These are phyloP conservation scores for Ornithorhynchus anatinus DNA, from an alignment of 2,113 vertebrate species.

Conservation along the genomic window DNA sequence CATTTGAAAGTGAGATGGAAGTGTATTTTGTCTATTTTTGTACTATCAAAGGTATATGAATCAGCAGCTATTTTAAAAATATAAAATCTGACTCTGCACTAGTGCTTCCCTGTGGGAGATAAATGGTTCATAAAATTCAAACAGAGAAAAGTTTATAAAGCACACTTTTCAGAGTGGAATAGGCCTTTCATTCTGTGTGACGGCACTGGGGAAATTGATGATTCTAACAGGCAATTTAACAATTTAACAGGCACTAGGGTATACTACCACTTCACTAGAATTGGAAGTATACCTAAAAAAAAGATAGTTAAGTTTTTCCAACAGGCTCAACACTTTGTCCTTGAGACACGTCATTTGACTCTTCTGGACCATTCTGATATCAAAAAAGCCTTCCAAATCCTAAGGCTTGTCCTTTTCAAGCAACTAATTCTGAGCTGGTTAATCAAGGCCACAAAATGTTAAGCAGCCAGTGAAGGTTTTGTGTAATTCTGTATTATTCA, in stretches of 20 bases:
- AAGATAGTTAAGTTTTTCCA: neutral
- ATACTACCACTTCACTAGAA: neutral
- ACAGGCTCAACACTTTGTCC: neutral
- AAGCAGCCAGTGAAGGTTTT: neutral
- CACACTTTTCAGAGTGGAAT: neutral
- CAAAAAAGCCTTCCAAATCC: neutral
- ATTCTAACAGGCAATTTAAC: slow-evolving; percentile 6
- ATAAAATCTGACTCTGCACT: neutral
- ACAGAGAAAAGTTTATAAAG: slow-evolving; percentile 6
- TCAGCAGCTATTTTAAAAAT: neutral
- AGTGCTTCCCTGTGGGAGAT: neutral
- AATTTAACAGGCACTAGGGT: neutral
- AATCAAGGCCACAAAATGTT: neutral
- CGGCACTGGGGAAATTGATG: neutral
- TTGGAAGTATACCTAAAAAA: neutral
- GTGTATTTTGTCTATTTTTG: neutral
- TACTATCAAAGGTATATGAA: neutral
- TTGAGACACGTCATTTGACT: neutral
- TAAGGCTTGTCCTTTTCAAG: neutral
- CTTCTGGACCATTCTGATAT: neutral
- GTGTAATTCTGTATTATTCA: neutral
- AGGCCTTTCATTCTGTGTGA: slow-evolving; percentile 1
- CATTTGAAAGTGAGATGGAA: neutral
- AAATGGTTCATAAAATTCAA: slow-evolving; percentile 4
- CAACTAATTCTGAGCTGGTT: neutral